Conservation (phyloP, 2,888 invertebrate genomes). For the Drosophila vallismaia region DNA sequence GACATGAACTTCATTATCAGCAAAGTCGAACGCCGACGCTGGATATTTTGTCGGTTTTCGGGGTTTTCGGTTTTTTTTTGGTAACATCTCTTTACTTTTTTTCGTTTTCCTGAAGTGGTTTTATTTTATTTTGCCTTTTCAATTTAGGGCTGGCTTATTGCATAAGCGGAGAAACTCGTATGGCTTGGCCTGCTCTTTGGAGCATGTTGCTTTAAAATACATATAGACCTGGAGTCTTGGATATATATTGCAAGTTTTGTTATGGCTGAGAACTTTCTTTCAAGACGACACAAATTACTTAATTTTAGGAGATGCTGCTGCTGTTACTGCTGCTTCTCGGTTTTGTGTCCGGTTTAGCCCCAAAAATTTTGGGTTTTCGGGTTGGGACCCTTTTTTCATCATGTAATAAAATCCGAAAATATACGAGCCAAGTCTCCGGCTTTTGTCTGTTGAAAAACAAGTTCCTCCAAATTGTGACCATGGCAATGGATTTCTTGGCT, state of each 20-base stretch:
- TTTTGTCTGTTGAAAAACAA: constrained; percentile 57
- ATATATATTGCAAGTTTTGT: constrained; percentile 11
- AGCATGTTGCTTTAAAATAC: constrained; percentile 57
- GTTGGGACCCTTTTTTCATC: constrained; percentile 24
- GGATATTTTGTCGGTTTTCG: constrained; percentile 48
- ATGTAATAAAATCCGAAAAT: constrained; percentile 56
- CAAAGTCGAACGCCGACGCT: constrained; percentile 56
- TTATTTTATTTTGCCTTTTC: constrained; percentile 59
- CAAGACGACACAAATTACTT: constrained; percentile 57
- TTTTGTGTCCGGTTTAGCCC: constrained; percentile 39
- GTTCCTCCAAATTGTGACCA: constrained; percentile 77
- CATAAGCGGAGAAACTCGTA: constrained; percentile 79
- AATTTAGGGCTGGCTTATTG: constrained; percentile 75
- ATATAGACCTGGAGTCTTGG: constrained; percentile 12
- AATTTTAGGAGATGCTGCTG: constrained; percentile 40
- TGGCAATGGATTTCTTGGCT: constrained; percentile 75
- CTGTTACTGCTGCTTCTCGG: not conserved
- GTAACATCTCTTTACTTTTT: constrained; percentile 67
- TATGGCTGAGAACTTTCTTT: constrained; percentile 71
- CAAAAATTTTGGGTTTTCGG: constrained; percentile 11
- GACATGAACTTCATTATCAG: constrained; percentile 77
- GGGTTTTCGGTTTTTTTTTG: constrained; percentile 47
- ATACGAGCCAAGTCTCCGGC: constrained; percentile 22
- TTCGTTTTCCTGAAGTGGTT: constrained; percentile 63
- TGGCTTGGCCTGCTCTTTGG: constrained; percentile 69